phyloP scores from a whole-genome alignment of 2,113 vertebrate species.

The Chiloscyllium plagiosum region DNA sequence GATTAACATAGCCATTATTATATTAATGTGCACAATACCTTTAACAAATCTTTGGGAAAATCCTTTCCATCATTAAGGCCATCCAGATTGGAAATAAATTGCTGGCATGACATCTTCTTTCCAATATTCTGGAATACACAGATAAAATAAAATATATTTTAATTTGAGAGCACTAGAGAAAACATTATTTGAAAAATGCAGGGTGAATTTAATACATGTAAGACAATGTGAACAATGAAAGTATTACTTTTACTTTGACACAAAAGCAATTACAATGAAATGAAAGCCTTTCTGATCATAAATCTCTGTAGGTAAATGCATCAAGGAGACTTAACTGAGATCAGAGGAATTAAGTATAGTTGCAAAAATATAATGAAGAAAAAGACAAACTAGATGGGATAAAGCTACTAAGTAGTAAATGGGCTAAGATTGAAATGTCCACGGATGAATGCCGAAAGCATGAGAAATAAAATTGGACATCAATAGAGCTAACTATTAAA shows the following conservation, averaged over 20 bases:
- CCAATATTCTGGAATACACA: constrained; percentile 81
- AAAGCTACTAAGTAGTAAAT: background rate
- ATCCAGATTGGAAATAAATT: constrained; percentile 90
- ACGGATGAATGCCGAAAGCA: background rate
- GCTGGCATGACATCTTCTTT: constrained; percentile 95
- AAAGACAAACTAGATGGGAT: background rate
- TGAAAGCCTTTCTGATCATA: background rate
- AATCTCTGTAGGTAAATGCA: background rate
- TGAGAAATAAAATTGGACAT: background rate
- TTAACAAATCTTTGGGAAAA: constrained; percentile 88
- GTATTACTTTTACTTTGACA: background rate
- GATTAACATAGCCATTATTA: constrained; percentile 6
- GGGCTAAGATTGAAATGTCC: background rate
- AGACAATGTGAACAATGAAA: background rate
- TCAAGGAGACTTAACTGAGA: background rate
- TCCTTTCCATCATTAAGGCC: constrained; percentile 86
- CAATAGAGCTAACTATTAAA: background rate
- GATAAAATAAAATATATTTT: constrained; percentile 23
- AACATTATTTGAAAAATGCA: background rate
- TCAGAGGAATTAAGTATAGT: background rate
- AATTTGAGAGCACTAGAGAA: background rate
- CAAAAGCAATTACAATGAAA: constrained; percentile 8
- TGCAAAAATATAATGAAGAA: background rate
- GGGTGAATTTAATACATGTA: background rate
- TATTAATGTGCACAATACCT: constrained; percentile 63